Evolutionary conservation across 2,888 invertebrate genomes (phyloP), one percentile per base, ranked within the genome.

Genomic region (Melipona beecheii): DNA sequence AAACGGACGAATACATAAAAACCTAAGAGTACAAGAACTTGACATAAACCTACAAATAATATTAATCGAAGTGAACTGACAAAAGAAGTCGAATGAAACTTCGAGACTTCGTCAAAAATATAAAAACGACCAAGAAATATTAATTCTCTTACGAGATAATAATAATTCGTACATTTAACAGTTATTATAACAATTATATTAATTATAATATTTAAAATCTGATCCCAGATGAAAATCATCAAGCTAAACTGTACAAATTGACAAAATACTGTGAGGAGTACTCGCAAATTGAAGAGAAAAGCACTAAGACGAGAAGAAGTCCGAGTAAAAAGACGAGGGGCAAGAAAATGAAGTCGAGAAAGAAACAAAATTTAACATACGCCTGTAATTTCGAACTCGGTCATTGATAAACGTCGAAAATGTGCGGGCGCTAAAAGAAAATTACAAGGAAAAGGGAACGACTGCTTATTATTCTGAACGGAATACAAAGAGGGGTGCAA

Each of bases 331-430:
- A 24, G 31, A 21, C 21, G 5, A n/a, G 21, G 36, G n/a, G 21
- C 58, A 31, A 24, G 56, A 54, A 65, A 77, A 70, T 36, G 36
- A 54, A 24, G 27, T 27, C 17, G 31, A 68, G 43, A 52, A 64
- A 15, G 52, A 31, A 58, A 64, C 69, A 54, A 79, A 79, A 69
- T 79, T 79, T 66, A 31, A 36, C 78, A 69, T 49, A 60, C 69
- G 62, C 15, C 62, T 80, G 54, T 69, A 79, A 82, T 82, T 80
- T 80, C 52, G 24, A 24, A 36, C 15, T 21, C 17, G 58, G 62
- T 56, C 69, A 82, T 82, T 82, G 81, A 79, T 72, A 79, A 79
- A 81, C 62, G 72, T 21, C 49, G 68, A 27, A 81, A 81, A 79
- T 80, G 62, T 56, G 13, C 74, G 58, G n/a, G 74, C 81, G 81